Conservation (phyloP, 2,113 vertebrate species). For the Toxotes jaculatrix region DNA sequence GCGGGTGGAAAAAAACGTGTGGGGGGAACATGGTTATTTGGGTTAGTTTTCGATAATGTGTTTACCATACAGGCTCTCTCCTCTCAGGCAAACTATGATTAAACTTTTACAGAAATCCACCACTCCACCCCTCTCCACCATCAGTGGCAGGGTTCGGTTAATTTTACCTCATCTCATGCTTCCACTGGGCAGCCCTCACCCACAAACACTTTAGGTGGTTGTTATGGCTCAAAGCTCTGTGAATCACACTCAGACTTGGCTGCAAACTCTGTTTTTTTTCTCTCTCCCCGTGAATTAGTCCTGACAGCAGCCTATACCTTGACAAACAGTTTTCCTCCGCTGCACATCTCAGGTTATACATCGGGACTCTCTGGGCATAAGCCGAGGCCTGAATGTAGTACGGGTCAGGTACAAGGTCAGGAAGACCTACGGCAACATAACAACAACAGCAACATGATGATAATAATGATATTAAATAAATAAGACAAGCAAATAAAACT, state of each 20-base stretch:
- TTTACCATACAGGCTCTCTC: conserved; percentile 78
- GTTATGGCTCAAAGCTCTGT: conserved; percentile 61
- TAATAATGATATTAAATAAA: not conserved
- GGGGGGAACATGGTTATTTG: conserved; percentile 62
- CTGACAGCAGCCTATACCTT: conserved; percentile 85
- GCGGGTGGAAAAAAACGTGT: conserved; percentile 64
- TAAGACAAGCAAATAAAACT: not conserved
- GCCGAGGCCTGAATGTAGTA: conserved; percentile 97
- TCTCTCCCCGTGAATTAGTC: not conserved
- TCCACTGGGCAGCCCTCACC: conserved; percentile 46
- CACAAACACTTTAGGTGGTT: conserved; percentile 64
- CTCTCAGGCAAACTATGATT: conserved; percentile 71
- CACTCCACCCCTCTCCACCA: conserved; percentile 52
- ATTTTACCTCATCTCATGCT: conserved; percentile 62
- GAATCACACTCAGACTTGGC: conserved; percentile 64
- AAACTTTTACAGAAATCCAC: conserved; percentile 69
- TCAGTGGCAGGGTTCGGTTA: conserved; percentile 60
- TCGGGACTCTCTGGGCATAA: conserved; percentile 93
- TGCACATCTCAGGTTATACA: conserved; percentile 98
- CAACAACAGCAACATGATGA: not conserved
- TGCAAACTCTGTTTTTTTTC: not conserved
- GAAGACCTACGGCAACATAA: conserved; percentile 87
- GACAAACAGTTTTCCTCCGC: conserved; percentile 98
- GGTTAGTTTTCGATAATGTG: conserved; percentile 75
- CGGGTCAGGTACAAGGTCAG: conserved; percentile 96